A percentile compares a stretch with the other conserved stretches of the same genome.
phyloP scores from a whole-genome alignment of 2,797 vertebrate species.

The Argentina silus region DNA sequence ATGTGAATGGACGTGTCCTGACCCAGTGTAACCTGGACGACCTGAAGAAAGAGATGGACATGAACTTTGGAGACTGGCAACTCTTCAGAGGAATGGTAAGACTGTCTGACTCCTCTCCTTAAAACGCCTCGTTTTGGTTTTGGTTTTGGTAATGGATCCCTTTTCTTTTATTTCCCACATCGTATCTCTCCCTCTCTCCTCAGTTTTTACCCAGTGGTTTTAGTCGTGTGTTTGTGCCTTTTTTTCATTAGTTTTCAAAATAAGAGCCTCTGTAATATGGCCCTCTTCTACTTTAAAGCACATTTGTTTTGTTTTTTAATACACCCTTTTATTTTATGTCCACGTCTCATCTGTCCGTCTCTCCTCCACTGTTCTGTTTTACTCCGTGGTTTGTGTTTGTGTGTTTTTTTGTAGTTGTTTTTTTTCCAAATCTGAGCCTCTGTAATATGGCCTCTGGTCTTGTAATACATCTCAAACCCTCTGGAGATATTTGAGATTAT shows the following conservation, averaged over 20 bases:
- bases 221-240: no score
- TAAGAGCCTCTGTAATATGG: no score
- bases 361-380: no score
- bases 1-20: constrained; percentile 95
- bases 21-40: constrained; percentile 95
- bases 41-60: constrained; percentile 96
- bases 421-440: neutral
- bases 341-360: no score
- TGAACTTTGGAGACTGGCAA: constrained; percentile 99
- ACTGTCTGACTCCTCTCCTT: neutral
- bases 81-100: constrained; percentile 94
- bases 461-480: constrained; percentile 50
- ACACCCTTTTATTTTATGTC: neutral
- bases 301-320: neutral
- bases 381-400: neutral
- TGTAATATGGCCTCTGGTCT: constrained; percentile 4
- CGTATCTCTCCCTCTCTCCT: no score
- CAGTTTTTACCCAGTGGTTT: no score
- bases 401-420: neutral
- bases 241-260: no score
- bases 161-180: neutral
- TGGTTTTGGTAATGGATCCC: no score
- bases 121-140: neutral
- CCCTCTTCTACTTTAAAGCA: constrained; percentile 4
- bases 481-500: constrained; percentile 53